phyloP scores from a whole-genome alignment of 2,888 invertebrate genomes.

The Clivina fossor region DNA sequence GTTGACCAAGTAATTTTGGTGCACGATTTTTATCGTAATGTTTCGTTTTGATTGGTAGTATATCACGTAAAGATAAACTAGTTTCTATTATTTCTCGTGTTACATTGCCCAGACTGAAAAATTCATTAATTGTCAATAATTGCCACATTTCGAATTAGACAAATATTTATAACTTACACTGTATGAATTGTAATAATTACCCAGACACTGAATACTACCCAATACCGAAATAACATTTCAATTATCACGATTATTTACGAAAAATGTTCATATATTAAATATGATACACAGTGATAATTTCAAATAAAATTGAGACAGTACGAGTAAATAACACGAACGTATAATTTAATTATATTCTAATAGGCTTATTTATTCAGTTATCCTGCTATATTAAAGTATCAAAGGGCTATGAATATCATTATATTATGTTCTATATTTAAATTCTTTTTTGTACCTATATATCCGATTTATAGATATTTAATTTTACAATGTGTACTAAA shows the following conservation, averaged over 20 bases:
- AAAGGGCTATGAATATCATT: too few species aligned
- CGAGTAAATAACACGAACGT: conserved; percentile 35
- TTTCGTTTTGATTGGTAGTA: conserved; percentile 80
- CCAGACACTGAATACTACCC: conserved; percentile 8
- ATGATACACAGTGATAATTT: not conserved
- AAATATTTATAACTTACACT: conserved; percentile 18
- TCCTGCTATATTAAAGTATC: too few species aligned
- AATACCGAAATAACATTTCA: not conserved
- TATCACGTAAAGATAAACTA: conserved; percentile 79
- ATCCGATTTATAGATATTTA: too few species aligned
- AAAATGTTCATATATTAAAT: conserved; percentile 1
- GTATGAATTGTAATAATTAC: conserved; percentile 7
- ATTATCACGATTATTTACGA: not conserved
- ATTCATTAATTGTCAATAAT: not conserved
- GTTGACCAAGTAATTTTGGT: conserved; percentile 81
- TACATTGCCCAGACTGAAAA: conserved; percentile 18
- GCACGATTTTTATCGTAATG: conserved; percentile 89
- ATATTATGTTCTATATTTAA: too few species aligned
- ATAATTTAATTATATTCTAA: conserved; percentile 50
- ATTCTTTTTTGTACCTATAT: too few species aligned
- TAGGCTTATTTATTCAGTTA: conserved; percentile 47
- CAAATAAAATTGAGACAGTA: not conserved
- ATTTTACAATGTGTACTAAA: too few species aligned
- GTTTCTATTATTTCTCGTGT: conserved; percentile 53
- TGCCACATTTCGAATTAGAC: not conserved